A percentile compares a stretch with the other conserved stretches of the same genome.
Conservation (phyloP, 2,113 vertebrate species). For the Machaerirhynchus nigripectus region DNA sequence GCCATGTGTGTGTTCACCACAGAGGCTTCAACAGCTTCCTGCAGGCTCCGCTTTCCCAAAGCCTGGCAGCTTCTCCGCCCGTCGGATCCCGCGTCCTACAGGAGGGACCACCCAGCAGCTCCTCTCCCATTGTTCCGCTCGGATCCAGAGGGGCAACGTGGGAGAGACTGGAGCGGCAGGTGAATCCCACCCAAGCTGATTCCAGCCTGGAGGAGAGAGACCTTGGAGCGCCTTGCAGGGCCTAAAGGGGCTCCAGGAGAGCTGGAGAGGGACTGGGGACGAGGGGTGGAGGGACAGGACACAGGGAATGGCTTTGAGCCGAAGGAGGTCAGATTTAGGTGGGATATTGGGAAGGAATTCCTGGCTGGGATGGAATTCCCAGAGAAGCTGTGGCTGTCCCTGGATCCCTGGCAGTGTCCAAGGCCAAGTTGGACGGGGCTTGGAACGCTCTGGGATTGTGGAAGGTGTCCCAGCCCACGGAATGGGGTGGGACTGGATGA, state of each 20-base stretch:
- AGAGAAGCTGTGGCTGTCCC: background rate
- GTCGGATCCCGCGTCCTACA: background rate
- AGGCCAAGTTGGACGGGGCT: background rate
- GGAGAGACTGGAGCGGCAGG: background rate
- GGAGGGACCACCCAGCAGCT: constrained; percentile 19
- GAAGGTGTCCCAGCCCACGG: background rate
- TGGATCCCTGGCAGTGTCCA: background rate
- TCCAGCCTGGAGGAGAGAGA: background rate
- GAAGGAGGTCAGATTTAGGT: too few relatives aligned
- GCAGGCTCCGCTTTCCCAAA: background rate
- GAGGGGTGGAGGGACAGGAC: background rate
- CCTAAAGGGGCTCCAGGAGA: background rate
- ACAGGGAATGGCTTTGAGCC: background rate
- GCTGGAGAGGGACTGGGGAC: background rate
- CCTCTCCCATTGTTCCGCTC: background rate
- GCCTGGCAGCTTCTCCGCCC: background rate
- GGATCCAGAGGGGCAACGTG: rapidly evolving
- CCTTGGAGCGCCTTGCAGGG: rapidly evolving
- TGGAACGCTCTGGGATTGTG: rapidly evolving
- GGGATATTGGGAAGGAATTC: background rate
- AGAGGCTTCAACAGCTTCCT: background rate
- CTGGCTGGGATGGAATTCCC: background rate
- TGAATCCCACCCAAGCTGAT: background rate
- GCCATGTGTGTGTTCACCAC: background rate
- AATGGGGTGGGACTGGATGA: background rate